These are phyloP conservation scores for Heterodera schachtii DNA, from an alignment of 1,140 invertebrate species.

Conservation along the genomic window DNA sequence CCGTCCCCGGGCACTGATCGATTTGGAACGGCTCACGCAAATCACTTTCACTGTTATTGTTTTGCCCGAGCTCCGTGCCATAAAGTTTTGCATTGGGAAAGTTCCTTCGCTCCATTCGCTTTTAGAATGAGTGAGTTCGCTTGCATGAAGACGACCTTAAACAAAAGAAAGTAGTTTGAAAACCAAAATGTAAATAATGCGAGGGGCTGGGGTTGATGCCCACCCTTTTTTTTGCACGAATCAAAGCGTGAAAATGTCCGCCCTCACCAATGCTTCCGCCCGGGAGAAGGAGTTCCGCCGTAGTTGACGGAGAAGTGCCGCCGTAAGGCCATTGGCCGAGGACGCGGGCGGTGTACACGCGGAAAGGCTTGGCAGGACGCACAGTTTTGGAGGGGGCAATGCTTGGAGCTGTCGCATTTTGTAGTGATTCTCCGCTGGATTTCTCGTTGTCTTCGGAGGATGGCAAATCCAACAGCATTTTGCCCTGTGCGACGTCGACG, in stretches of 20 bases:
- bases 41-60: conserved; percentile 55
- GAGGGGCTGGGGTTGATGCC: too few relatives aligned
- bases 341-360: conserved; percentile 51
- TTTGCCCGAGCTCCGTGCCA: conserved; percentile 48
- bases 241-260: not conserved
- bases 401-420: not conserved
- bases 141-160: conserved; percentile 54
- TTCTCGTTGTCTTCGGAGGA: not conserved
- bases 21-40: conserved; percentile 38
- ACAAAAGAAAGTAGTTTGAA: not conserved
- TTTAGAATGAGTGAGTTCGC: conserved; percentile 39
- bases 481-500: conserved; percentile 1
- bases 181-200: conserved; percentile 5
- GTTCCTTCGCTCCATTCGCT: conserved; percentile 29
- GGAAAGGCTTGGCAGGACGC: conserved; percentile 53
- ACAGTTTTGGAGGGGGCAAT: not conserved
- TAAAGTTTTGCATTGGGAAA: conserved; percentile 47
- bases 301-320: conserved; percentile 33
- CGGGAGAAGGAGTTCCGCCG: conserved; percentile 45
- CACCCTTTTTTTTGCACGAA: too few relatives aligned
- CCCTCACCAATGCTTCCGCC: conserved; percentile 50
- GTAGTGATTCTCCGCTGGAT: not conserved
- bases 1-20: conserved; percentile 35
- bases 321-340: conserved; percentile 49
- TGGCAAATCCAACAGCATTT: conserved; percentile 34